Percentiles rank a stretch among this genome's conserved stretches.
Conservation (phyloP, 2,113 vertebrate genomes). For the Pterophyllum scalare region DNA sequence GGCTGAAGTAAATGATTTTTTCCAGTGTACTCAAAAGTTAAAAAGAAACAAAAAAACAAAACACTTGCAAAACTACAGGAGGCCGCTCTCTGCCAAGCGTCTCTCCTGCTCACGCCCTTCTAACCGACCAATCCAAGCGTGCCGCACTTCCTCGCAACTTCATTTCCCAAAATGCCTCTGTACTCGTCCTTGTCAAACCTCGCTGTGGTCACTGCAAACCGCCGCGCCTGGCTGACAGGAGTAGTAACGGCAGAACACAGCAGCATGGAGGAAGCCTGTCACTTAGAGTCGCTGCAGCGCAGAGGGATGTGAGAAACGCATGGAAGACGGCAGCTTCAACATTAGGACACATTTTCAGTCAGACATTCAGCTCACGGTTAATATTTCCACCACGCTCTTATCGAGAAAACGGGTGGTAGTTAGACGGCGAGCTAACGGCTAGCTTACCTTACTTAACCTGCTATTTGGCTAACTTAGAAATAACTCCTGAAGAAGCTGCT, state of each 20-base stretch:
- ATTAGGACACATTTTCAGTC: background rate
- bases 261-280: conserved; percentile 43
- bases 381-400: background rate
- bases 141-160: conserved; percentile 34
- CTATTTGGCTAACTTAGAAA: conserved; percentile 45
- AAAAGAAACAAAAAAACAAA: background rate
- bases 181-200: conserved; percentile 60
- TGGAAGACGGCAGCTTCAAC: background rate
- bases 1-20: background rate
- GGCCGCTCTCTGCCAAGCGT: background rate
- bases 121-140: conserved; percentile 70
- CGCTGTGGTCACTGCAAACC: conserved; percentile 27
- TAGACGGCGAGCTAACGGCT: conserved; percentile 58
- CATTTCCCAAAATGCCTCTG: conserved; percentile 75
- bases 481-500: background rate
- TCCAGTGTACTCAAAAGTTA: background rate
- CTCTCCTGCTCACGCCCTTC: conserved; percentile 67
- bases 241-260: conserved; percentile 16
- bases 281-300: conserved; percentile 42
- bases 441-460: conserved; percentile 54
- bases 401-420: background rate
- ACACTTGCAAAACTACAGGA: background rate
- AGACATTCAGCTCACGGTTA: background rate
- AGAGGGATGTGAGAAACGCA: background rate
- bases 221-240: conserved; percentile 29